Conservation (phyloP, 1,140 invertebrate species). For the Rhynchophorus ferrugineus region DNA sequence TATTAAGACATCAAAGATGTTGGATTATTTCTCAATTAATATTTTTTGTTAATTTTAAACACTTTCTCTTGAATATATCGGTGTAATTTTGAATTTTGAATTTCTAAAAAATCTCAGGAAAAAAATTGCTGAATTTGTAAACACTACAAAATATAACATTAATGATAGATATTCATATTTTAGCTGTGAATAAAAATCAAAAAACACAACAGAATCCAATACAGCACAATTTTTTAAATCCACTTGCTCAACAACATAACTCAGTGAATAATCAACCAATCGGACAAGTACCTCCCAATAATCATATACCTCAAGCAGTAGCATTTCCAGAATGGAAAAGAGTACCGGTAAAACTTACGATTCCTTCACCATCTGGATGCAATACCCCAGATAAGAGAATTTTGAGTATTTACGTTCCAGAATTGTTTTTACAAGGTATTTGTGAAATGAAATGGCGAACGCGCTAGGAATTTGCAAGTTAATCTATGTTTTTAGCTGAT, state of each 20-base stretch:
- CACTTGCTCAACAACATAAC: slow-evolving; percentile 9
- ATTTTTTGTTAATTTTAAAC: no score
- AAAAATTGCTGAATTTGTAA: no score
- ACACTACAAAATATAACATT: no score
- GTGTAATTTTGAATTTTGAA: no score
- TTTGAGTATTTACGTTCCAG: slow-evolving; percentile 64
- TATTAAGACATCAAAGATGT: no score
- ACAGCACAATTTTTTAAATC: slow-evolving; percentile 13
- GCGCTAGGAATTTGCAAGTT: background rate
- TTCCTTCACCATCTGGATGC: slow-evolving; percentile 41
- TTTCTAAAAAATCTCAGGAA: no score
- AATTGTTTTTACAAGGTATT: slow-evolving; percentile 60
- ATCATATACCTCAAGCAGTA: slow-evolving; percentile 30
- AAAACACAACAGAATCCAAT: slow-evolving; percentile 17
- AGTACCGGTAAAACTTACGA: slow-evolving; percentile 49
- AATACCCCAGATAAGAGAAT: slow-evolving; percentile 47
- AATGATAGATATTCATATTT: background rate
- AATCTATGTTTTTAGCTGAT: slow-evolving; percentile 32
- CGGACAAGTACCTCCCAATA: slow-evolving; percentile 23
- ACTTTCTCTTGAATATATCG: background rate
- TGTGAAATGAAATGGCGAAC: background rate
- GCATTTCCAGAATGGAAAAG: slow-evolving; percentile 37
- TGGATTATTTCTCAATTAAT: no score
- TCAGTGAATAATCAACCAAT: slow-evolving; percentile 19
- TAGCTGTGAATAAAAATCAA: slow-evolving; percentile 11